phyloP scores from a whole-genome alignment of 2,888 invertebrate species.

The Conistra vaccinii region DNA sequence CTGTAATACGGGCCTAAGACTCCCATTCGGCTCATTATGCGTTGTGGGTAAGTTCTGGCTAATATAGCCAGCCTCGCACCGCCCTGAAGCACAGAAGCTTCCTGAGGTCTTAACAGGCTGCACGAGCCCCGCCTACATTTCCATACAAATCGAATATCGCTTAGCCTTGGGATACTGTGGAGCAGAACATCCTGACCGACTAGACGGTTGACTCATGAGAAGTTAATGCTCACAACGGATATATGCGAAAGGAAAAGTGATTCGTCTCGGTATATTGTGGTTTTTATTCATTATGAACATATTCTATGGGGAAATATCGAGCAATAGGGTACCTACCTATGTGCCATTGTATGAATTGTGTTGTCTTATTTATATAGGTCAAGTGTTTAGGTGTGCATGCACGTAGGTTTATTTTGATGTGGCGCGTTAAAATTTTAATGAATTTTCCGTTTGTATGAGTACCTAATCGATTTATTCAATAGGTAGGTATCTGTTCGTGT shows the following conservation, averaged over 20 bases:
- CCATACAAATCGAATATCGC: neutral
- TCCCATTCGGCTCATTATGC: too few species aligned
- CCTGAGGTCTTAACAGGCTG: too few species aligned
- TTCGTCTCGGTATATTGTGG: constrained; percentile 11
- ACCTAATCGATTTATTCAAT: neutral
- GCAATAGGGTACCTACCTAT: neutral
- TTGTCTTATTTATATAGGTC: neutral
- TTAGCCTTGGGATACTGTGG: neutral
- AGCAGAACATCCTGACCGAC: constrained; percentile 44
- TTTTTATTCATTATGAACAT: neutral
- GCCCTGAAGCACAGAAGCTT: too few species aligned
- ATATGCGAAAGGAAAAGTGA: constrained; percentile 45
- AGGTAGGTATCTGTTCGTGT: neutral
- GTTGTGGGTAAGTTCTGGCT: too few species aligned
- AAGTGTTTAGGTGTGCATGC: neutral
- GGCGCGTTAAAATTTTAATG: neutral
- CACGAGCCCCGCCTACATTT: too few species aligned
- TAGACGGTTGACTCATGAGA: constrained; percentile 64
- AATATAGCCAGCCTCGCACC: too few species aligned
- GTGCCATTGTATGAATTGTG: neutral
- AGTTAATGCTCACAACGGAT: constrained; percentile 46
- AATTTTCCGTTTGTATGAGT: neutral
- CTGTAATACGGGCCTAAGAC: too few species aligned
- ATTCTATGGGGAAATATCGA: neutral
- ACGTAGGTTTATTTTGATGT: neutral